Evolutionary conservation across 92 coral and sea anemone species (phyloP).

Genomic region (Palythoa caribaeorum): DNA sequence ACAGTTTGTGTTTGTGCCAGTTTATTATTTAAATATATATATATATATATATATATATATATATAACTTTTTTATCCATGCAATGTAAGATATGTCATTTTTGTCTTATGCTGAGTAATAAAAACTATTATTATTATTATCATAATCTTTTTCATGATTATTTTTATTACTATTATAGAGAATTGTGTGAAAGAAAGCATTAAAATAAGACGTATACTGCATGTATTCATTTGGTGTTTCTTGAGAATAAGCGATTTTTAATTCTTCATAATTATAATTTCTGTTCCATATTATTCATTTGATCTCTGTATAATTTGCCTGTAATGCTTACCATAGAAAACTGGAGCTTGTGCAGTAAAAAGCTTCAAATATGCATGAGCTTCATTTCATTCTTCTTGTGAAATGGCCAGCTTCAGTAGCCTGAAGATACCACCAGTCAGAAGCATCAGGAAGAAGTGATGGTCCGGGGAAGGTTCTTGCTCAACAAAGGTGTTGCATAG

Average conservation of each 20-base stretch:
- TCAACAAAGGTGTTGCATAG: constrained; percentile 52
- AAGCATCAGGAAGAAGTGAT: constrained; percentile 52
- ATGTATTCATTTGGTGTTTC: neutral
- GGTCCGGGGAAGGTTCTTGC: constrained; percentile 45
- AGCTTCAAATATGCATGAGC: constrained; percentile 55
- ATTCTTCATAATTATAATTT: neutral
- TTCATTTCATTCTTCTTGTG: constrained; percentile 46
- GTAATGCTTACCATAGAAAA: constrained; percentile 54
- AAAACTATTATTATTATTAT: no score
- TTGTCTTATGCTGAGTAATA: no score
- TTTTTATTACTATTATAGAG: no score
- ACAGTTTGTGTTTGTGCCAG: no score
- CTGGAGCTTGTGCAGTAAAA: constrained; percentile 57
- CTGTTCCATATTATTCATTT: neutral
- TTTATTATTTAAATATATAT: no score
- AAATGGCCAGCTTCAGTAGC: constrained; percentile 39
- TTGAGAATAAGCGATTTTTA: constrained; percentile 28
- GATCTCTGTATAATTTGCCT: neutral
- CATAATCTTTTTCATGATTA: no score
- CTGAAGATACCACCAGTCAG: constrained; percentile 61
- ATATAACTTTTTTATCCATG: no score
- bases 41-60: no score
- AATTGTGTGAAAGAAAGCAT: no score
- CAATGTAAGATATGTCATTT: no score
- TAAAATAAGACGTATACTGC: no score